Evolutionary conservation across 30 jellyfish, hydroid and myxozoan genomes (phyloP), one percentile per base, ranked within the genome.

Genomic region (Aurelia sp.): DNA sequence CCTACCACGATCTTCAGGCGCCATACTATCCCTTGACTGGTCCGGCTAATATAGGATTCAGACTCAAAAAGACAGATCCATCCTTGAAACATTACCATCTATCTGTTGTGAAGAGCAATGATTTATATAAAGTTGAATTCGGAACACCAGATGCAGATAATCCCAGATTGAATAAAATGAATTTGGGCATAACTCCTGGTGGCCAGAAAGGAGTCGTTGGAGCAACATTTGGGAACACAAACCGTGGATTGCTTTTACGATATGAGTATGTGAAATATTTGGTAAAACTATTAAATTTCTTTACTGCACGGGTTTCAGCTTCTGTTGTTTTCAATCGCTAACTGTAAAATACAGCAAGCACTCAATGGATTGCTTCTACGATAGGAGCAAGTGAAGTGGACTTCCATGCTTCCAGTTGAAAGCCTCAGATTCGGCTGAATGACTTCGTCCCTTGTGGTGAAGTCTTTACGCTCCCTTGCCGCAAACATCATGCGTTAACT

Each of bases 21-120:
- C 99, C 99, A 55, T 95, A 57, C 65, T 89, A 91, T 73, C 99
- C 99, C 27, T 68, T 95, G 57, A 78, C 99, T 86, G 99, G 99
- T 57, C 99, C 99, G 27, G 84, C 92, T 0, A 70, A 79, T 61
- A 81, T 86, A 20, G 96, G 97, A 11, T 76, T 89, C 73, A 58
- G 79, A 20, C 71, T 85, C 60, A 69, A 60, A 27, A 97, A 86
- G 52, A 79, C 79, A 16, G 99, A 95, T 70, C 55, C 91, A 27
- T 55, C 67, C 44, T 82, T 95, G 21, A 78, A 60, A 52, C 61
- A 44, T 20, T 95, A 85, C 79, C 84, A 20, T 40, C 59, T 95
- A 13, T 15, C 71, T 4, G 62, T 95, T 5, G 73, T 50, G 78
- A 91, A 87, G 41, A 81, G 63, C 17, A 88, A 86, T 66, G 97